Evolutionary conservation across 2,113 vertebrate species (phyloP).

Genomic region (Trachemys scripta): DNA sequence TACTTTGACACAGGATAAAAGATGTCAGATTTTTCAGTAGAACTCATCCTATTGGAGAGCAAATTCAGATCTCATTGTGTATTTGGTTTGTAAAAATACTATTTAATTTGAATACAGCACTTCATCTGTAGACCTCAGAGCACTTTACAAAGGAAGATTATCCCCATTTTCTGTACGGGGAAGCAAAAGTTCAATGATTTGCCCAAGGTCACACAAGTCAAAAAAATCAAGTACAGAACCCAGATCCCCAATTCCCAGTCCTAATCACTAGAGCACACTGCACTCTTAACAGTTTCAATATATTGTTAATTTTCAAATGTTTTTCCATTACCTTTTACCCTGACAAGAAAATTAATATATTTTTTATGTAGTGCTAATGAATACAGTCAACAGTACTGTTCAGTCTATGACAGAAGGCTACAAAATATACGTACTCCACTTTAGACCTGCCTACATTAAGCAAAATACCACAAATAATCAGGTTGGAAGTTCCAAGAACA

Average conservation of each 20-base stretch:
- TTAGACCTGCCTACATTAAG: not conserved
- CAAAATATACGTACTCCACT: not conserved
- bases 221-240: not conserved
- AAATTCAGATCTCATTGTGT: not conserved
- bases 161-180: not conserved
- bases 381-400: not conserved
- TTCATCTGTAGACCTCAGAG: conserved; percentile 15
- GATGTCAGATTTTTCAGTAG: not conserved
- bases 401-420: not conserved
- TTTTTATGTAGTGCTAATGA: accelerated
- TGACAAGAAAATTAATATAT: not conserved
- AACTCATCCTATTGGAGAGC: not conserved
- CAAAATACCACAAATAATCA: not conserved
- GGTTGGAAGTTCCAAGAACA: not conserved
- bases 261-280: not conserved
- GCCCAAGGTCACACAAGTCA: conserved; percentile 36
- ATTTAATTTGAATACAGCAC: not conserved
- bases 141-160: not conserved
- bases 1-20: not conserved
- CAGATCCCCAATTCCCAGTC: not conserved
- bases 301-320: not conserved
- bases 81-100: not conserved
- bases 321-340: not conserved
- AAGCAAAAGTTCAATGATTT: conserved; percentile 13
- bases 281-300: not conserved